These are phyloP conservation scores for Epistrophe grossulariae DNA, from an alignment of 2,888 invertebrate species.

Conservation along the genomic window DNA sequence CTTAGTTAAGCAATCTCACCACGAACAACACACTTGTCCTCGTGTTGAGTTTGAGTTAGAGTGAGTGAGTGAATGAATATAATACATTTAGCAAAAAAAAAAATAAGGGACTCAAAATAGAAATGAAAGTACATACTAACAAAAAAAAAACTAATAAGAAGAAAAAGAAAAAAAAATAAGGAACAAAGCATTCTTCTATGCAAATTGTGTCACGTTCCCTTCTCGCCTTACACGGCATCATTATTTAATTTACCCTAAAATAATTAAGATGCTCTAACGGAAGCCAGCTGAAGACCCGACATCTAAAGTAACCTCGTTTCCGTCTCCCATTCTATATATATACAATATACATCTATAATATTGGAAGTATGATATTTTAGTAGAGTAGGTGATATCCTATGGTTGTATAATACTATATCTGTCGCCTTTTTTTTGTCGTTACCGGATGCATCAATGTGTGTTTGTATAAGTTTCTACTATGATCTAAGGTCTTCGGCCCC, in stretches of 20 bases:
- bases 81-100: slow-evolving; percentile 5
- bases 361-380: slow-evolving; percentile 49
- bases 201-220: slow-evolving; percentile 76
- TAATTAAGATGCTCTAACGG: slow-evolving; percentile 80
- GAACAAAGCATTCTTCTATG: slow-evolving; percentile 66
- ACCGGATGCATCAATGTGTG: slow-evolving; percentile 22
- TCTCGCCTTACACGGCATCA: slow-evolving; percentile 81
- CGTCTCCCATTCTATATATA: slow-evolving; percentile 2
- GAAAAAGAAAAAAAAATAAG: slow-evolving; percentile 18
- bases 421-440: slow-evolving; percentile 7
- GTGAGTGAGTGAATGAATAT: slow-evolving; percentile 50
- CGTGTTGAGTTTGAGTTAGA: slow-evolving; percentile 49
- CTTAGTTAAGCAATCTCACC: slow-evolving; percentile 61
- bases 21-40: slow-evolving; percentile 67
- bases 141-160: slow-evolving; percentile 29
- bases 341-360: neutral
- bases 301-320: slow-evolving; percentile 58
- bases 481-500: slow-evolving; percentile 35
- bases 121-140: slow-evolving; percentile 8
- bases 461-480: slow-evolving; percentile 1
- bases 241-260: slow-evolving; percentile 84
- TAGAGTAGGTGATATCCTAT: slow-evolving; percentile 34
- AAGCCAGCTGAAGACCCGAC: slow-evolving; percentile 50
- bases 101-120: slow-evolving; percentile 21
- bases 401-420: neutral